A percentile compares a stretch with the other conserved stretches of the same genome.
These are phyloP conservation scores for Dryoscopus gambensis DNA, from an alignment of 2,113 vertebrate species.

Conservation along the genomic window DNA sequence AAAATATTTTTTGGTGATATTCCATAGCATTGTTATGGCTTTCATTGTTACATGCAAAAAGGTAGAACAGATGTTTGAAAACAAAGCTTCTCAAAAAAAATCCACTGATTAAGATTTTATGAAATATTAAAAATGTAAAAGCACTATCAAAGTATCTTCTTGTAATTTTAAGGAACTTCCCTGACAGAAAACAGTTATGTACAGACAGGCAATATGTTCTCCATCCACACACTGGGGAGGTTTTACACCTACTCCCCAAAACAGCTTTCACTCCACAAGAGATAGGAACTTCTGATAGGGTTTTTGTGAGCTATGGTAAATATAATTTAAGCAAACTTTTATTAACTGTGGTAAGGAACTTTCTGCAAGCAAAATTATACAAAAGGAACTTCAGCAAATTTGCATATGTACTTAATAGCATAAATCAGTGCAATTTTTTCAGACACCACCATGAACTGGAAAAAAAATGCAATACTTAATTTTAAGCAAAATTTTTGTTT, in stretches of 20 bases:
- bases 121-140: neutral
- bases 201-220: slow-evolving; percentile 52
- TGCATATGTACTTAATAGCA: neutral
- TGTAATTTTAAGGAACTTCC: neutral
- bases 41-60: neutral
- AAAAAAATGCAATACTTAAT: neutral
- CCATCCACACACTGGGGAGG: neutral
- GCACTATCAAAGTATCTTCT: neutral
- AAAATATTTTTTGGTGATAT: neutral
- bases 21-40: neutral
- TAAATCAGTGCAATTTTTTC: neutral
- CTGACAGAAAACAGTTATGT: neutral
- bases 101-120: neutral
- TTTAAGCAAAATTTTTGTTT: slow-evolving; percentile 50
- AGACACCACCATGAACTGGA: neutral
- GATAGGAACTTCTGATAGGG: neutral
- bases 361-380: neutral
- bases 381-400: neutral
- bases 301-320: neutral
- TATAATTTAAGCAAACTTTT: neutral
- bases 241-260: slow-evolving; percentile 34
- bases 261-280: slow-evolving; percentile 41
- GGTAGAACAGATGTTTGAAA: neutral
- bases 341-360: neutral
- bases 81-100: neutral